Conservation (phyloP, 2,797 vertebrate species). For the Glossophaga mutica region DNA sequence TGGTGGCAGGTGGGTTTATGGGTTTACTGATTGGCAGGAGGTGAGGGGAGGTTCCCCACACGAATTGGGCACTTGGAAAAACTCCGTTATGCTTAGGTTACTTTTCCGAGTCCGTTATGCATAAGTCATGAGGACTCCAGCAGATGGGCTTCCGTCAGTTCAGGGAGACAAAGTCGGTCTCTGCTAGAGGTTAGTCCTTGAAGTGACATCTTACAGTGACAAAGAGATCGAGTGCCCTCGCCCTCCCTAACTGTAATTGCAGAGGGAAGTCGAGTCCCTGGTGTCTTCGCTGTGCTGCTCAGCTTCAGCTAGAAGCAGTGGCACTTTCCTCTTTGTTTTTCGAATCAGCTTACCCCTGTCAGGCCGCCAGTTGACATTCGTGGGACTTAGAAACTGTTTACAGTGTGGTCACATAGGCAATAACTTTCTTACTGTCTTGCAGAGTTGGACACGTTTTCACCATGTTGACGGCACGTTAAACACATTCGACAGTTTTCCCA, state of each 20-base stretch:
- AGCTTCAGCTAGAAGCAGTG: not conserved
- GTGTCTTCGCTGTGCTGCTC: not conserved
- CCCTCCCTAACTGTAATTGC: not conserved
- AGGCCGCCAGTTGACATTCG: not conserved
- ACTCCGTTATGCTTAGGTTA: not conserved
- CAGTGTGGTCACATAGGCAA: accelerated
- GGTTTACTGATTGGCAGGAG: not conserved
- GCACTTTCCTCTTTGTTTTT: not conserved
- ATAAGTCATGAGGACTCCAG: not conserved
- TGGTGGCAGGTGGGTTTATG: not conserved
- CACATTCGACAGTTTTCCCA: conserved; percentile 11
- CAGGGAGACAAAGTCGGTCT: not conserved
- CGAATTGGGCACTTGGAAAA: not conserved
- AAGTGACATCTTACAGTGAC: not conserved
- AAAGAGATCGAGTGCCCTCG: not conserved
- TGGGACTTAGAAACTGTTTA: not conserved
- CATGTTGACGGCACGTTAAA: not conserved
- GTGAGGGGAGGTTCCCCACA: not conserved
- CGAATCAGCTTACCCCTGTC: not conserved
- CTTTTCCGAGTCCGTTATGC: not conserved
- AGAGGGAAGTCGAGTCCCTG: not conserved
- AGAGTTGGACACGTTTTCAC: not conserved
- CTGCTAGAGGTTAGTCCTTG: not conserved
- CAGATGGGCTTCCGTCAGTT: conserved; percentile 1
- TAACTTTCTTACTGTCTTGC: conserved; percentile 52